A percentile compares a stretch with the other conserved stretches of the same genome.
These are phyloP conservation scores for Geotrupes spiniger DNA, from an alignment of 2,888 invertebrate genomes.

Conservation along the genomic window DNA sequence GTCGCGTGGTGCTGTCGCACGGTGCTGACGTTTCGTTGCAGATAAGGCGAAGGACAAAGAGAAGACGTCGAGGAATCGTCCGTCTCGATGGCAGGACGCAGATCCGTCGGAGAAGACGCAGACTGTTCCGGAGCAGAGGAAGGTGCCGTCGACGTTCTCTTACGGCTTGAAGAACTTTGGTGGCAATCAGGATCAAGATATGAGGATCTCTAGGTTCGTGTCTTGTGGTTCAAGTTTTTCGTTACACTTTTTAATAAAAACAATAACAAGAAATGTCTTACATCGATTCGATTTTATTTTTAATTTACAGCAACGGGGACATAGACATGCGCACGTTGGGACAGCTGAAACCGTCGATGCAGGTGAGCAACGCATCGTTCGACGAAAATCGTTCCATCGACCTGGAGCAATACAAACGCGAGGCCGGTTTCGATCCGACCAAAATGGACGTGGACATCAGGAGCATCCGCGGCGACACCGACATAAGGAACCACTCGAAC, in stretches of 20 bases:
- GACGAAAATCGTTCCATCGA: constrained; percentile 13
- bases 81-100: constrained; percentile 48
- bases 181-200: constrained; percentile 46
- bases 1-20: not conserved
- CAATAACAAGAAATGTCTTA: too few relatives aligned
- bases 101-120: constrained; percentile 33
- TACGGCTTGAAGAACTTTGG: constrained; percentile 25
- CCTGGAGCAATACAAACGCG: constrained; percentile 31
- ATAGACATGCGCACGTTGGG: constrained; percentile 49
- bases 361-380: constrained; percentile 5
- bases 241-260: too few relatives aligned
- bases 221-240: too few relatives aligned
- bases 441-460: constrained; percentile 21
- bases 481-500: constrained; percentile 17
- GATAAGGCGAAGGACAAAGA: constrained; percentile 33
- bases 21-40: too few relatives aligned
- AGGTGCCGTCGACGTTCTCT: constrained; percentile 8
- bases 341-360: constrained; percentile 26
- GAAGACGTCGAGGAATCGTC: constrained; percentile 38
- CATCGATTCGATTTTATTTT: constrained; percentile 8
- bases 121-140: constrained; percentile 24
- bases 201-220: constrained; percentile 47
- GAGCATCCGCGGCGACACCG: constrained; percentile 18
- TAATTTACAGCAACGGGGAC: constrained; percentile 46
- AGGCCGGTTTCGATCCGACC: constrained; percentile 26